Evolutionary conservation across 2,888 invertebrate species (phyloP).

Genomic region (Thalpophila matura): DNA sequence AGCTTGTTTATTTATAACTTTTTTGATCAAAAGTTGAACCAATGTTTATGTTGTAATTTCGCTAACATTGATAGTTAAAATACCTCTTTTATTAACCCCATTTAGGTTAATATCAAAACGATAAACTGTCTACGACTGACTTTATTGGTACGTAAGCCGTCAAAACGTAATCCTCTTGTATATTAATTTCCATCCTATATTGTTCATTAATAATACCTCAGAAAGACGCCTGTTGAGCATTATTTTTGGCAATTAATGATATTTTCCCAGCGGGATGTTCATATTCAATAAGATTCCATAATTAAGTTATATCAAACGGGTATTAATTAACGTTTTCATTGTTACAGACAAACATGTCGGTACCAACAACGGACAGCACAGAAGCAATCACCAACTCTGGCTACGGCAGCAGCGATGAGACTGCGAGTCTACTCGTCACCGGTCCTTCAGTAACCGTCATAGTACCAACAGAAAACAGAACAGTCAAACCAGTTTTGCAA

Average conservation of each 20-base stretch:
- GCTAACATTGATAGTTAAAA: slow-evolving; percentile 24
- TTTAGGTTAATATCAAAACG: slow-evolving; percentile 47
- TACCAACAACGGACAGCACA: slow-evolving; percentile 88
- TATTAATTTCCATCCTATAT: slow-evolving; percentile 47
- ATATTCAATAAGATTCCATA: slow-evolving; percentile 21
- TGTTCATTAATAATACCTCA: slow-evolving; percentile 45
- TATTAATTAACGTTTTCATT: slow-evolving; percentile 60
- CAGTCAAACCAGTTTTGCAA: slow-evolving; percentile 95
- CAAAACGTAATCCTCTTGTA: slow-evolving; percentile 31
- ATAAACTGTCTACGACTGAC: slow-evolving; percentile 51
- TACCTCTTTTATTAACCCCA: slow-evolving; percentile 44
- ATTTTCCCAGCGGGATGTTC: slow-evolving; percentile 15
- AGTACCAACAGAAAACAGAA: slow-evolving; percentile 86
- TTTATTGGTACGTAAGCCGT: slow-evolving; percentile 41
- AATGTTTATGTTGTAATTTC: slow-evolving; percentile 7
- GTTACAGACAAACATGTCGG: slow-evolving; percentile 87
- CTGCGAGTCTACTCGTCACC: slow-evolving; percentile 94
- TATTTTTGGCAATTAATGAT: slow-evolving; percentile 31
- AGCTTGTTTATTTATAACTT: not conserved
- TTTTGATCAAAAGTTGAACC: slow-evolving; percentile 1
- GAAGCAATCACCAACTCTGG: slow-evolving; percentile 92
- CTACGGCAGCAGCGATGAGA: slow-evolving; percentile 95
- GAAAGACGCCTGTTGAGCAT: slow-evolving; percentile 36
- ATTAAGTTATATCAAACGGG: not conserved
- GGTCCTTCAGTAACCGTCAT: slow-evolving; percentile 91